Conservation (phyloP, 2,888 invertebrate genomes). For the Pammene fasciana region DNA sequence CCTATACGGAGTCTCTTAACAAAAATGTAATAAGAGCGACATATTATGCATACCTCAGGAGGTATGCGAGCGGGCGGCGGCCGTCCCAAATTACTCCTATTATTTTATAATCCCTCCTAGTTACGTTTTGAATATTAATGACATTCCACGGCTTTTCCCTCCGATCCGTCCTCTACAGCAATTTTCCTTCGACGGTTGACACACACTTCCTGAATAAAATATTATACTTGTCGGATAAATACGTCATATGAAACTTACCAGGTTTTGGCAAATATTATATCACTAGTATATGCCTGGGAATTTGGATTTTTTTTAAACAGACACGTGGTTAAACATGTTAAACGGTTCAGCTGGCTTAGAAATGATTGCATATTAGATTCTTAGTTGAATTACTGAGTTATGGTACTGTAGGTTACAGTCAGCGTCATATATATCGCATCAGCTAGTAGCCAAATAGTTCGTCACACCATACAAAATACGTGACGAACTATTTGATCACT, state of each 20-base stretch:
- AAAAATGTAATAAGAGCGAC: conserved; percentile 80
- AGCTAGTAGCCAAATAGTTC: too few species aligned
- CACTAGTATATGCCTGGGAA: too few species aligned
- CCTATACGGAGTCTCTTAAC: conserved; percentile 54
- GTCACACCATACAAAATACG: too few species aligned
- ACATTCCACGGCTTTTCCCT: conserved; percentile 76
- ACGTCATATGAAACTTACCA: conserved; percentile 42
- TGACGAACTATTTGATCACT: too few species aligned
- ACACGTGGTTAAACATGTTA: too few species aligned
- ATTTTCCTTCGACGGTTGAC: conserved; percentile 66
- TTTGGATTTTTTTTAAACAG: neutral
- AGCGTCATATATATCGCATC: too few species aligned
- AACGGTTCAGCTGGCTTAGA: too few species aligned
- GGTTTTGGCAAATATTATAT: neutral
- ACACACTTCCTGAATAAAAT: conserved; percentile 57
- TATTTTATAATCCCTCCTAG: conserved; percentile 83
- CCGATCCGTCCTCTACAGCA: conserved; percentile 68
- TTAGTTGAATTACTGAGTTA: too few species aligned
- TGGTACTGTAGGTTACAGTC: too few species aligned
- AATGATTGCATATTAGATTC: too few species aligned
- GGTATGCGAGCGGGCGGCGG: conserved; percentile 65
- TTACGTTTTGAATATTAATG: conserved; percentile 83
- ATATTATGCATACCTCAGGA: conserved; percentile 81
- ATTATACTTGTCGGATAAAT: conserved; percentile 49
- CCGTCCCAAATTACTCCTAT: conserved; percentile 82